Evolutionary conservation across 2,888 invertebrate genomes (phyloP).

Genomic region (Caenorhabditis sp.): DNA sequence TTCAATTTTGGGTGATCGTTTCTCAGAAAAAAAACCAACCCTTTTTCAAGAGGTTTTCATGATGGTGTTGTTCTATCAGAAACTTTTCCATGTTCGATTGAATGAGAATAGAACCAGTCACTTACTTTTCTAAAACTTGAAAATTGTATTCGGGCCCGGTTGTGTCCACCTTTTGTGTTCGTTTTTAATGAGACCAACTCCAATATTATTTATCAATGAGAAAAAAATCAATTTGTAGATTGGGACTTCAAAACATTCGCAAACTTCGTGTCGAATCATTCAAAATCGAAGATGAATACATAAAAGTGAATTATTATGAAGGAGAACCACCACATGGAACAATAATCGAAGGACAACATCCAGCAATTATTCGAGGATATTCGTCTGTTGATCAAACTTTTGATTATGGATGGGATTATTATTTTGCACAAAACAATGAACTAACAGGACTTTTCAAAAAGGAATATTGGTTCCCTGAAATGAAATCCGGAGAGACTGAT

Average conservation of each 20-base stretch:
- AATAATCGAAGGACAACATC: slow-evolving; percentile 31
- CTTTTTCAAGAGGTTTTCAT: too few species aligned
- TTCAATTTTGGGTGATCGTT: too few species aligned
- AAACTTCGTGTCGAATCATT: slow-evolving; percentile 22
- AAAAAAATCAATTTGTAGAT: too few species aligned
- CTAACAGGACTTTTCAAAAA: slow-evolving; percentile 30
- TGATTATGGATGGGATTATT: slow-evolving; percentile 39
- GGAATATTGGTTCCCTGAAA: slow-evolving; percentile 38
- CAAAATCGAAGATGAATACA: slow-evolving; percentile 15
- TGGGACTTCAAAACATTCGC: slow-evolving; percentile 26
- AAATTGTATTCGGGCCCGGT: too few species aligned
- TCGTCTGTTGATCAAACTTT: slow-evolving; percentile 21
- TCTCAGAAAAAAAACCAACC: too few species aligned
- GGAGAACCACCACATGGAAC: slow-evolving; percentile 29
- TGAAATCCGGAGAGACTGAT: slow-evolving; percentile 29
- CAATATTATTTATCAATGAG: too few species aligned
- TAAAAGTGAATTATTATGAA: slow-evolving; percentile 38
- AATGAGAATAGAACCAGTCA: neutral
- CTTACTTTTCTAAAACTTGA: neutral
- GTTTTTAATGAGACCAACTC: too few species aligned
- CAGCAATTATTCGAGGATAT: slow-evolving; percentile 30
- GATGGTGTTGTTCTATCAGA: too few species aligned
- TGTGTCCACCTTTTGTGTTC: too few species aligned
- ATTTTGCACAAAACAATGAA: slow-evolving; percentile 20
- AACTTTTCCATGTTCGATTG: too few species aligned